Percentiles rank a stretch among this genome's conserved stretches.
Conservation (phyloP, 2,797 vertebrate species). For the Manis pentadactyla region DNA sequence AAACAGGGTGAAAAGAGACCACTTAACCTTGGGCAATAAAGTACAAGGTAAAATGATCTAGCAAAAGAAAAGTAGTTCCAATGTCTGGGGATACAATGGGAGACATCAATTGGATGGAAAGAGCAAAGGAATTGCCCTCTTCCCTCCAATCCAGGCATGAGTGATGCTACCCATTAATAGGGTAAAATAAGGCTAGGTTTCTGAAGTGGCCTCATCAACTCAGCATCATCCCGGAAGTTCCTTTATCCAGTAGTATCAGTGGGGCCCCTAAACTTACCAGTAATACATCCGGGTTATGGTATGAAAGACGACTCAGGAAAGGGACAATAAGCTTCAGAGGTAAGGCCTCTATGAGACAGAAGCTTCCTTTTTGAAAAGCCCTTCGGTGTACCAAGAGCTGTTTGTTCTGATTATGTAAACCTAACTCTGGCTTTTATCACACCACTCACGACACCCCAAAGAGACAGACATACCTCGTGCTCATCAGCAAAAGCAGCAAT, state of each 20-base stretch:
- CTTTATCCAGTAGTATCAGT: neutral
- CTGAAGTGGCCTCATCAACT: neutral
- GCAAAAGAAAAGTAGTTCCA: neutral
- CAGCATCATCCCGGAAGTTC: neutral
- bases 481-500: slow-evolving; percentile 89
- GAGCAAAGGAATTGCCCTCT: neutral
- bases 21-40: neutral
- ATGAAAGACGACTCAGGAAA: neutral
- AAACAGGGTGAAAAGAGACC: neutral
- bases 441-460: neutral
- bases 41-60: neutral
- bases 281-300: neutral
- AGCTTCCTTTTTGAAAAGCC: neutral
- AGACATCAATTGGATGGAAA: neutral
- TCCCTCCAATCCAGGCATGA: too few species aligned
- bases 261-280: neutral
- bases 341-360: neutral
- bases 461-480: slow-evolving; percentile 88
- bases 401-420: neutral
- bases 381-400: neutral
- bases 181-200: neutral
- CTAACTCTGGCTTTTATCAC: neutral
- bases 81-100: neutral
- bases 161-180: neutral
- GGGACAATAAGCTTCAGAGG: neutral